Evolutionary conservation across 2,797 vertebrate genomes (phyloP), one percentile per base, ranked within the genome.

Genomic region (Trematomus bernacchii): DNA sequence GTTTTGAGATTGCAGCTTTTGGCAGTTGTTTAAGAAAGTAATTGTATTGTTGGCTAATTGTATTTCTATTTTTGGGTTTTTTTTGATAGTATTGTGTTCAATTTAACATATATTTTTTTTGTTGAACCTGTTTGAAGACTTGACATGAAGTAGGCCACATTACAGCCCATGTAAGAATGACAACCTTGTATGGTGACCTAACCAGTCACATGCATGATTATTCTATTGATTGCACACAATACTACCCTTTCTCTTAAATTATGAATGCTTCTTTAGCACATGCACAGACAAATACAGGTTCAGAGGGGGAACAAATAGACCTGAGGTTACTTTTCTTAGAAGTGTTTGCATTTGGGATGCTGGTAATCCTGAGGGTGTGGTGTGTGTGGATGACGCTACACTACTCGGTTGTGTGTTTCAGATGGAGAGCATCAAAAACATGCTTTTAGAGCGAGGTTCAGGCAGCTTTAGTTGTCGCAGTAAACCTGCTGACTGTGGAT

Each of bases 401-500:
- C 83, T 73, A 68, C 82, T 86, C 82, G 77, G 79, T 85, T 71
- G 73, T 71, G 51, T 71, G 43, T 67, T 77, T 82, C 86, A 86
- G 82, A 82, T 85, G 86, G 80, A 69, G 73, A 78, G 70, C 70
- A 84, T 90, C 81, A 87, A 86, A 87, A 79, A 16, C 78, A 82
- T 74, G 79, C 72, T 90, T 92, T 89, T 66, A 81, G 68, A 89
- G 75, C 12, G 68, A 83, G 80, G 53, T 86, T 88, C 62, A 50
- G 82, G 73, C 79, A 77, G 88, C 87, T 90, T 87, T 91, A 82
- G 89, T 65, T 82, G 85, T 82, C 10, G 66, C 87, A 48, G 64
- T 73, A 89, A 91, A 90, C 78, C 84, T 93, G 92, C 90, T 92
- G 91, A 92, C 88, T 86, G 74, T 82, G 84, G 73, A 84, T 88